Base-by-base conservation (phyloP, 2,888 invertebrate genomes). In the Mythimna lalbum region DNA sequence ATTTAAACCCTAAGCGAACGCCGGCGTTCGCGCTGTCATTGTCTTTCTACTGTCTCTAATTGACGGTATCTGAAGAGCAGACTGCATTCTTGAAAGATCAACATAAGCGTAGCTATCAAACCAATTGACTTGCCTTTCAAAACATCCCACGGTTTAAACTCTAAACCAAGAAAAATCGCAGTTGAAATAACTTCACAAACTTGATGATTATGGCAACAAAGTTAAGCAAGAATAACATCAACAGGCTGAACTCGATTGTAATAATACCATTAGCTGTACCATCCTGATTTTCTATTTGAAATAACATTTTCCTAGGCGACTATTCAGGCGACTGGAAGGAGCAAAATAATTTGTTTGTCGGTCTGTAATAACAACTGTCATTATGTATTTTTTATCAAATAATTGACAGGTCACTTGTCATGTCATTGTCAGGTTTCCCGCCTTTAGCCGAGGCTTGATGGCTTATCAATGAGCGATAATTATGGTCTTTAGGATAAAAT, bases 181-280 rank as follows among this genome's bases (percentile, higher is more conserved):
- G 52, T 39, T 39, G 23, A 19, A 64, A 64, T 72, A 62, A 78
- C 57, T 73, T 72, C 3, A 4, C n/a, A n/a, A 71, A 78, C 64
- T 65, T 14, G 21, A 19, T 19, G 36, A 39, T 36, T 23, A 52
- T 21, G 53, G 43, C 27, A 39, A n/a, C 60, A 63, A 72, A 72
- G 39, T 74, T 65, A 17, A 65, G 27, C 49, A 62, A 76, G 57
- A 73, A 78, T 65, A 76, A 78, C 53, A 76, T 33, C 57, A 78
- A 78, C 79, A 78, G 56, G 47, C 39, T 56, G 31, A 76, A 72
- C 64, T 78, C 57, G 39, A 53, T 78, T 72, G 53, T 64, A 76
- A 53, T 71, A 76, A 76, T 47, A 56, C 56, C 52, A 72, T 61
- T 39, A 62, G 65, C 49, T 59, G 63, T 59, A 6, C 36, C 61